Percentiles rank a stretch among this genome's conserved stretches.
These are phyloP conservation scores for Octopus sinensis DNA, from an alignment of 1,140 invertebrate genomes.

Conservation along the genomic window DNA sequence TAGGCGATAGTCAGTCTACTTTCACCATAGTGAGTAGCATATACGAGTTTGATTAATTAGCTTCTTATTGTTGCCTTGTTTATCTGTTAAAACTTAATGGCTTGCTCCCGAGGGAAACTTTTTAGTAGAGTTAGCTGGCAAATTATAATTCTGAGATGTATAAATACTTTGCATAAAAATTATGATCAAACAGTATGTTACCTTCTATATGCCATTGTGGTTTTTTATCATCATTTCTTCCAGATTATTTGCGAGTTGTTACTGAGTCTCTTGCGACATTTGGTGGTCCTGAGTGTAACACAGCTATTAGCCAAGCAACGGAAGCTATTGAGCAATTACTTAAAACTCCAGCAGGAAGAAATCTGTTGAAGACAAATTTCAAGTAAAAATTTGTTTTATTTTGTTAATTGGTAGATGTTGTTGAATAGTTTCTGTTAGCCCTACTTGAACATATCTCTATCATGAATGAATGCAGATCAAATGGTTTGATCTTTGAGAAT, in stretches of 20 bases:
- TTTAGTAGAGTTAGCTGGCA: too few species aligned
- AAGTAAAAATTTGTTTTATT: constrained; percentile 32
- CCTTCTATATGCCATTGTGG: too few species aligned
- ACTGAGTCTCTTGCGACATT: constrained; percentile 41
- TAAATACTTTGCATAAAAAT: too few species aligned
- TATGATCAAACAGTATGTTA: too few species aligned
- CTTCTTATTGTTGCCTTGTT: too few species aligned
- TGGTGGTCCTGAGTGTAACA: constrained; percentile 41
- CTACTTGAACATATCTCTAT: neutral
- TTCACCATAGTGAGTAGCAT: too few species aligned
- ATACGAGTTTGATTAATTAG: too few species aligned
- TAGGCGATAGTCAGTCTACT: too few species aligned
- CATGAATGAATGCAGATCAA: neutral
- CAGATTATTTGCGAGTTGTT: constrained; percentile 55
- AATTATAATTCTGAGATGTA: too few species aligned
- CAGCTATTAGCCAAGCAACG: constrained; percentile 64
- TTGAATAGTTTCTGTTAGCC: neutral
- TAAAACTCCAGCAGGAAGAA: constrained; percentile 62
- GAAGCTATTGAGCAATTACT: constrained; percentile 67
- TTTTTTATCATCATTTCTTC: neutral
- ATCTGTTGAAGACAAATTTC: constrained; percentile 44
- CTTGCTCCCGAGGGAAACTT: too few species aligned
- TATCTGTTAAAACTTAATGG: too few species aligned
- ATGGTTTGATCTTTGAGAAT: neutral
- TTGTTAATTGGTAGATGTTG: neutral